A percentile compares a stretch with the other conserved stretches of the same genome.
These are phyloP conservation scores for Cyphomyrus plagiostoma DNA, from an alignment of 2,113 vertebrate species.

Conservation along the genomic window DNA sequence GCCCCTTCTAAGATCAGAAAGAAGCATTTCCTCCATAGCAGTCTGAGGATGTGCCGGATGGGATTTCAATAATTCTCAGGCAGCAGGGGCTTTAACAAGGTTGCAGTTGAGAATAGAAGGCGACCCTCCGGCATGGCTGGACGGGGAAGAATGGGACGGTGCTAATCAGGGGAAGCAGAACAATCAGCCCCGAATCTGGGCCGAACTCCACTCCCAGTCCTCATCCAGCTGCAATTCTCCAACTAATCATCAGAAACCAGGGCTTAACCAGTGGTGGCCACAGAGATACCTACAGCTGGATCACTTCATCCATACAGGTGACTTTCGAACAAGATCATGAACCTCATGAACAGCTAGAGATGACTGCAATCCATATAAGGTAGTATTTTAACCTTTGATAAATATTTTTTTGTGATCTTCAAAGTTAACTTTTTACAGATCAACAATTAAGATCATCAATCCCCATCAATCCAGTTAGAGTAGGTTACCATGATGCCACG, in stretches of 20 bases:
- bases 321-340: background rate
- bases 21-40: background rate
- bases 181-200: background rate
- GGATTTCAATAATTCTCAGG: background rate
- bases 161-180: background rate
- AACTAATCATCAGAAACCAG: background rate
- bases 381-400: background rate
- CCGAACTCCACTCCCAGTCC: background rate
- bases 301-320: background rate
- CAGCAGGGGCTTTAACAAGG: background rate
- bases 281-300: background rate
- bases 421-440: background rate
- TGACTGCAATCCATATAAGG: background rate
- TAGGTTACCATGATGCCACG: background rate
- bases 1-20: background rate
- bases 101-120: background rate
- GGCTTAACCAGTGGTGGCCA: background rate
- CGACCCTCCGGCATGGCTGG: background rate
- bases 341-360: background rate
- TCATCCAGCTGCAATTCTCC: background rate
- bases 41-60: background rate
- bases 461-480: background rate
- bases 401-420: background rate
- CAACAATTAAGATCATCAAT: background rate
- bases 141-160: background rate